Evolutionary conservation across 1,140 invertebrate species (phyloP).

Genomic region (Drosophila littoralis): DNA sequence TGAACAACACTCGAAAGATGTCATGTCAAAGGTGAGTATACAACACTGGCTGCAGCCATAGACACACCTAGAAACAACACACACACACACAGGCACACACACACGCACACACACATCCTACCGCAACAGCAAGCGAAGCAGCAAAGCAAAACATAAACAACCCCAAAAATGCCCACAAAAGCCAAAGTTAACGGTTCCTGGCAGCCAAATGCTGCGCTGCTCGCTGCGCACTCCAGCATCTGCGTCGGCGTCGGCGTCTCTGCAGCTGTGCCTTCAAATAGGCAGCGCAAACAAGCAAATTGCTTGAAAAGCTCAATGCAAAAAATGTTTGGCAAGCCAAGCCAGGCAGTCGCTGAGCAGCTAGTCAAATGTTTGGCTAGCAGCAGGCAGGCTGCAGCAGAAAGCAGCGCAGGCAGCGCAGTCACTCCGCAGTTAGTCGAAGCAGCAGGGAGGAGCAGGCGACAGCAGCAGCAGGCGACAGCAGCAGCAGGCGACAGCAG

Average conservation of each 20-base stretch:
- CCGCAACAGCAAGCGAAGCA: conserved; percentile 68
- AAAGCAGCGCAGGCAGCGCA: too few relatives aligned
- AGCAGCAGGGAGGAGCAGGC: not conserved
- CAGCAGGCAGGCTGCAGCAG: conserved; percentile 7
- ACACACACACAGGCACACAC: not conserved
- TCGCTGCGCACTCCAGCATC: conserved; percentile 5
- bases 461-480: too few relatives aligned
- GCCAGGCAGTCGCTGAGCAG: not conserved
- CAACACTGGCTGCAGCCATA: conserved; percentile 30
- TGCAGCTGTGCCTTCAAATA: conserved; percentile 64
- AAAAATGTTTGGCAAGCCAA: conserved; percentile 47
- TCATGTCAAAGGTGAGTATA: conserved; percentile 70
- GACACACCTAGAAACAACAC: conserved; percentile 41
- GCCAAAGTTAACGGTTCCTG: conserved; percentile 6
- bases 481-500: too few relatives aligned
- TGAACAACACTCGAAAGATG: conserved; percentile 38
- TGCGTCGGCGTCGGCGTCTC: conserved; percentile 12
- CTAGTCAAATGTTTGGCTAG: not conserved
- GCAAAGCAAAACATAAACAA: conserved; percentile 74
- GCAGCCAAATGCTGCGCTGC: conserved; percentile 12
- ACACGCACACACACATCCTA: conserved; percentile 49
- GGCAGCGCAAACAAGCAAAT: conserved; percentile 64
- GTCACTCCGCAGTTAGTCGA: too few relatives aligned
- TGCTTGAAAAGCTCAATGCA: conserved; percentile 74
- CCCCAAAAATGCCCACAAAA: conserved; percentile 60